Conservation (phyloP, 1,140 invertebrate genomes). For the Papilio polyxenes region DNA sequence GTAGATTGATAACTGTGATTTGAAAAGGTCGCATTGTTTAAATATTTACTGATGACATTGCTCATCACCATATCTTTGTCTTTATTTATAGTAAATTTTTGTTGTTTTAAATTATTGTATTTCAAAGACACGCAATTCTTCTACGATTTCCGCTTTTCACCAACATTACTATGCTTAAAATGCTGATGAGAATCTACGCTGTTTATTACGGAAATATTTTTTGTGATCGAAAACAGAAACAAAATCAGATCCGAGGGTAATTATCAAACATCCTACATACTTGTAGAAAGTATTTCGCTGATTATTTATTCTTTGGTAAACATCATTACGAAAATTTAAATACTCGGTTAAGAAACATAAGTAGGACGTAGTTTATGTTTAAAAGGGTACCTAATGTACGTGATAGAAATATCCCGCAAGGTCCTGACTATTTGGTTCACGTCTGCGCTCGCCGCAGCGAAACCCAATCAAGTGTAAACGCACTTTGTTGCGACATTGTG, state of each 20-base stretch:
- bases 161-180: neutral
- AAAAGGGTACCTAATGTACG: conserved; percentile 27
- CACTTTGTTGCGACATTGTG: conserved; percentile 46
- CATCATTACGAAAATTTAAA: neutral
- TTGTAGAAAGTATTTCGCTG: neutral
- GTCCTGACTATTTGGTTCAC: conserved; percentile 39
- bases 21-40: conserved; percentile 14
- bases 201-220: too few species aligned
- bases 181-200: neutral
- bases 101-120: too few species aligned
- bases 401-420: conserved; percentile 34
- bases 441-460: conserved; percentile 45
- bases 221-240: neutral
- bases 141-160: neutral
- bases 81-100: neutral
- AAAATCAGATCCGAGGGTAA: too few species aligned
- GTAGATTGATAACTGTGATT: neutral
- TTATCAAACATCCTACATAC: too few species aligned
- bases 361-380: conserved; percentile 30
- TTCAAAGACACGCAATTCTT: neutral
- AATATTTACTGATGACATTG: neutral
- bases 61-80: neutral
- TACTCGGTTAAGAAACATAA: conserved; percentile 23
- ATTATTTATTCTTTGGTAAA: neutral
- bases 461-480: conserved; percentile 55